Conservation (phyloP, 2,888 invertebrate genomes). For the Augochlorella aurata region DNA sequence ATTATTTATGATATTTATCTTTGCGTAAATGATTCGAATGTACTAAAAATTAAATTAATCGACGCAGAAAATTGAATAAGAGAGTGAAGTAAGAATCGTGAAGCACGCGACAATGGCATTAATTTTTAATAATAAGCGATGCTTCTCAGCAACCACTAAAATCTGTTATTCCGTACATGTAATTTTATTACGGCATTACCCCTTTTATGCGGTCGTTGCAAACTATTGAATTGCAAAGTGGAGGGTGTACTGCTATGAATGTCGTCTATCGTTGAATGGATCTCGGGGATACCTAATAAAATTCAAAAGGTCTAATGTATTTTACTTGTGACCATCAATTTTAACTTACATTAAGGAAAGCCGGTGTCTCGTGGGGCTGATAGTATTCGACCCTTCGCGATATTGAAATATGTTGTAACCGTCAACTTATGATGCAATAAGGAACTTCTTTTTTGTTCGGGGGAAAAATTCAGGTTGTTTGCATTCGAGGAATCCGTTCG, state of each 20-base stretch:
- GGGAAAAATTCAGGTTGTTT: conserved; percentile 57
- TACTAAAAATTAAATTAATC: too few species aligned
- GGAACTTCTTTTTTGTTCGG: conserved; percentile 49
- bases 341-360: conserved; percentile 41
- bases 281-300: conserved; percentile 38
- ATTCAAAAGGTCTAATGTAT: conserved; percentile 60
- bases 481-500: conserved; percentile 48
- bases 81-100: neutral
- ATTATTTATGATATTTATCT: too few species aligned
- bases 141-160: neutral
- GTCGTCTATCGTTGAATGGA: conserved; percentile 32
- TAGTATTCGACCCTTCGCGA: conserved; percentile 55
- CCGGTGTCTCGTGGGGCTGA: conserved; percentile 32
- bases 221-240: conserved; percentile 30
- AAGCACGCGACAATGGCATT: neutral
- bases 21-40: neutral
- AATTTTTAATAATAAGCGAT: conserved; percentile 4
- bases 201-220: conserved; percentile 3
- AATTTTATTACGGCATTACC: neutral
- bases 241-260: conserved; percentile 37
- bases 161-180: neutral
- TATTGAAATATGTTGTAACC: conserved; percentile 68
- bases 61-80: neutral
- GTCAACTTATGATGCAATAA: conserved; percentile 64
- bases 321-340: conserved; percentile 63